These are phyloP conservation scores for Achlya flavicornis DNA, from an alignment of 2,888 invertebrate species.

Conservation along the genomic window DNA sequence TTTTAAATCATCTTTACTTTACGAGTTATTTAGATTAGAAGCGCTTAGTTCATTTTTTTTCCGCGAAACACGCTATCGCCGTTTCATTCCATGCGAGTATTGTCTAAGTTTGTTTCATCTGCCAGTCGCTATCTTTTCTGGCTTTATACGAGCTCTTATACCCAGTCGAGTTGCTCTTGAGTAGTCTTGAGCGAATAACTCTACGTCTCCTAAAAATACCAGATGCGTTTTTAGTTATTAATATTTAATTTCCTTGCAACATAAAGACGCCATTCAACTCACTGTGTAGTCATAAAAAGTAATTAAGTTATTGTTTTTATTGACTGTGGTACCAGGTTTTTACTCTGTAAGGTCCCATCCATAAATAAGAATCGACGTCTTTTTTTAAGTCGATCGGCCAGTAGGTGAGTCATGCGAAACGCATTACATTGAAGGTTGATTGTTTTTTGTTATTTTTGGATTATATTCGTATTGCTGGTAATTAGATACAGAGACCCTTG, in stretches of 20 bases:
- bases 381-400: conserved; percentile 3
- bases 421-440: conserved; percentile 17
- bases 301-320: conserved; percentile 2
- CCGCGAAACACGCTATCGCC: no score
- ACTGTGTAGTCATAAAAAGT: neutral
- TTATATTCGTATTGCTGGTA: conserved; percentile 29
- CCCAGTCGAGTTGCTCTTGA: no score
- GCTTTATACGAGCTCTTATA: no score
- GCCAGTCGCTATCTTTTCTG: no score
- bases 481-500: conserved; percentile 59
- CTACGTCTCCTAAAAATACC: no score
- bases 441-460: conserved; percentile 26
- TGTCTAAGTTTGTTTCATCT: no score
- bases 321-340: neutral
- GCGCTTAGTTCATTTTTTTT: no score
- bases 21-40: no score
- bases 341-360: neutral
- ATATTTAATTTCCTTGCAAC: neutral
- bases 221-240: no score
- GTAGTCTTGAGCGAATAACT: no score
- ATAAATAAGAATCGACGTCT: neutral
- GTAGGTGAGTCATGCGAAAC: conserved; percentile 17
- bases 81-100: no score
- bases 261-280: neutral
- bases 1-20: no score